Evolutionary conservation across 2,888 invertebrate species (phyloP).

Genomic region (Drosophila mettleri): DNA sequence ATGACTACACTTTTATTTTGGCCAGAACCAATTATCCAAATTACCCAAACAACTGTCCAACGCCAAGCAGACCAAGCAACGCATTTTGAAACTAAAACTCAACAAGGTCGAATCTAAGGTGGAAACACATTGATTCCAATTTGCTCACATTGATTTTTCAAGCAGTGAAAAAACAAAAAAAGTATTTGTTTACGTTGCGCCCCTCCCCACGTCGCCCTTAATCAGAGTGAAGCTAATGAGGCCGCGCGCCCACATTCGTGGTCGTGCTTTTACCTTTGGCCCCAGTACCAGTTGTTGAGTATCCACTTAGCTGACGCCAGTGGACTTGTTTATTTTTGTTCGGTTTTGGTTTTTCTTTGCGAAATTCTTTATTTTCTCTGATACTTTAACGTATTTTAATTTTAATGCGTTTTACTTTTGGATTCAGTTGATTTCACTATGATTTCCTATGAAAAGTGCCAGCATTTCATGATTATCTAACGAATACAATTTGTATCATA

Average conservation of each 20-base stretch:
- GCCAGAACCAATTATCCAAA: slow-evolving; percentile 67
- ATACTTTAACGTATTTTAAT: slow-evolving; percentile 20
- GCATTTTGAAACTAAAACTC: slow-evolving; percentile 31
- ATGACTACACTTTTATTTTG: slow-evolving; percentile 29
- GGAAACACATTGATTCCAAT: slow-evolving; percentile 21
- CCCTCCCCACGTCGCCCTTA: not conserved
- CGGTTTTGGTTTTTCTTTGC: slow-evolving; percentile 51
- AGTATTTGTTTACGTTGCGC: slow-evolving; percentile 73
- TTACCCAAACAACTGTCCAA: slow-evolving; percentile 42
- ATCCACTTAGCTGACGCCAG: slow-evolving; percentile 41
- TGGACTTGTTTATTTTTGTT: slow-evolving; percentile 59
- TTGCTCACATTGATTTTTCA: slow-evolving; percentile 69
- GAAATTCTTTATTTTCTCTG: slow-evolving; percentile 46
- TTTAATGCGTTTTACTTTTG: slow-evolving; percentile 34
- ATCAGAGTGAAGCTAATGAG: slow-evolving; percentile 46
- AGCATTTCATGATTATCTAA: too few relatives aligned
- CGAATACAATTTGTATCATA: too few relatives aligned
- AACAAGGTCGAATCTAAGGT: slow-evolving; percentile 47
- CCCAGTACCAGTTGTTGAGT: slow-evolving; percentile 29
- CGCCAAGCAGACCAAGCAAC: slow-evolving; percentile 53
- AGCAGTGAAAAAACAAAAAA: slow-evolving; percentile 40
- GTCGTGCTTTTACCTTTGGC: slow-evolving; percentile 20
- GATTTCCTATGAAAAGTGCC: not conserved
- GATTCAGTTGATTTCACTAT: not conserved
- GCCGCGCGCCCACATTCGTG: slow-evolving; percentile 39